Evolutionary conservation across 2,797 vertebrate genomes (phyloP), one percentile per base, ranked within the genome.

Genomic region (Holocentrus rufus): DNA sequence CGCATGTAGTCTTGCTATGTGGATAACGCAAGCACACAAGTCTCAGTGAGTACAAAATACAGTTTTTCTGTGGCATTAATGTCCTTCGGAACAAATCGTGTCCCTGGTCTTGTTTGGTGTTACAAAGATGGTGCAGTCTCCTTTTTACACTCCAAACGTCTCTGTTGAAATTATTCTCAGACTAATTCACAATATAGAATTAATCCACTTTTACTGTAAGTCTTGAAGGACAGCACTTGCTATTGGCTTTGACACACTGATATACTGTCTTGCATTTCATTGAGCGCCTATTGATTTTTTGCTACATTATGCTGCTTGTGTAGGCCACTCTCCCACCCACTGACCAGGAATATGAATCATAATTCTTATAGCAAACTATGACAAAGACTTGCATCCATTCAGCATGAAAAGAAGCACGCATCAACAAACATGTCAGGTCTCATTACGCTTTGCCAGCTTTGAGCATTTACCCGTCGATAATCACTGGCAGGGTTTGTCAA

Each of bases 281-380:
- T 25, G 63, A 65, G 36, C 66, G 58, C 23, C 55, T 36, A 36
- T 79, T 74, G 74, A 59, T 80, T 80, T 76, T 54, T 23, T 54
- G 30, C 65, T 74, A 49, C 65, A 65, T 66, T 20, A 56, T 54
- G 49, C 52, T 65, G 81, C 58, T 17, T 39, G 30, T 62, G 74
- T 49, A 69, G 74, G 75, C 76, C 55, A 11, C 64, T 80, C 50
- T 70, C 14, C 57, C 11, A 47, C 77, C 76, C 74, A 80, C 80
- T 87, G 76, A 67, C 59, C 14, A 39, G 13, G 61, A 31, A 25
- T 53, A 66, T 85, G 84, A 85, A 79, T 88, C 83, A 86, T 74
- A 54, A 69, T 79, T 79, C 56, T 47, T 42, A 44, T 64, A 68
- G 74, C 83, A 82, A 88, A 89, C 84, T 69, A 68, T 84, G 76